These are phyloP conservation scores for Dasypolia templi DNA, from an alignment of 2,888 invertebrate genomes.

Conservation along the genomic window DNA sequence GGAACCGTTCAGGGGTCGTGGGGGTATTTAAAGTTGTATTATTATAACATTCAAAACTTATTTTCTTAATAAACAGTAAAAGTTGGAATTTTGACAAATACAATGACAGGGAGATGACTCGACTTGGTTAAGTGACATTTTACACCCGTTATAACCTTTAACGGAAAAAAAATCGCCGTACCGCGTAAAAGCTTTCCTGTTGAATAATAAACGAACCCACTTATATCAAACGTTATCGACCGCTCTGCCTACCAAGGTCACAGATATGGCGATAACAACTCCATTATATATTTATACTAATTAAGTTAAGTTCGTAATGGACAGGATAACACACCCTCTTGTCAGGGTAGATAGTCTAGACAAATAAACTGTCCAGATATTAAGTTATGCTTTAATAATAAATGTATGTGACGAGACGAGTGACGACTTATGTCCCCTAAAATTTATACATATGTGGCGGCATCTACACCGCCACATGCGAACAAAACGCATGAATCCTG, in stretches of 20 bases:
- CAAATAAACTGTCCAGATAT: conserved; percentile 3
- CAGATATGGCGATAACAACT: conserved; percentile 45
- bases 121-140: no score
- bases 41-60: no score
- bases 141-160: conserved; percentile 6
- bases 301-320: conserved; percentile 23
- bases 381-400: conserved; percentile 16
- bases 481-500: no score
- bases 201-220: conserved; percentile 58
- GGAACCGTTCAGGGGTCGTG: no score
- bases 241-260: conserved; percentile 64
- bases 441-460: no score
- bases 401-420: no score
- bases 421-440: no score
- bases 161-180: conserved; percentile 15
- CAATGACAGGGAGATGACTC: no score
- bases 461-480: no score
- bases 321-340: conserved; percentile 28
- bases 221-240: conserved; percentile 66
- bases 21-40: no score
- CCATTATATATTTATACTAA: conserved; percentile 46
- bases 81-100: no score
- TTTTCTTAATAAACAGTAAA: no score
- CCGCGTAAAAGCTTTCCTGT: conserved; percentile 29
- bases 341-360: conserved; percentile 24